phyloP scores from a whole-genome alignment of 2,113 vertebrate genomes.

The Apodemus sylvaticus region DNA sequence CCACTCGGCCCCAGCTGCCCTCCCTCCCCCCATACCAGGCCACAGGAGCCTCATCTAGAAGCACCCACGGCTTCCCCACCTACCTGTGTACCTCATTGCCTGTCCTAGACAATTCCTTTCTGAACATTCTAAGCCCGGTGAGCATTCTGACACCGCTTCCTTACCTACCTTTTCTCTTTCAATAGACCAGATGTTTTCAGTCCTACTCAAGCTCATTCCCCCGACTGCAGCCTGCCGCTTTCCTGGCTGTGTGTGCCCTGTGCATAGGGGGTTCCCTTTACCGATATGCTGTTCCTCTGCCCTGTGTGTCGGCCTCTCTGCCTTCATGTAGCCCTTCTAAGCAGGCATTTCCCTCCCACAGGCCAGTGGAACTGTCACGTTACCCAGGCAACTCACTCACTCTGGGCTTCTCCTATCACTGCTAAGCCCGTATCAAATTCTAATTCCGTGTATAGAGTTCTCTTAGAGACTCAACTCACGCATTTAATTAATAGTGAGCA shows the following conservation, averaged over 20 bases:
- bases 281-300: neutral
- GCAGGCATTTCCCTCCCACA: neutral
- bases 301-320: neutral
- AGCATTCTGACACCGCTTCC: neutral
- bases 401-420: neutral
- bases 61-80: neutral
- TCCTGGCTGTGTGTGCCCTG: neutral
- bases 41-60: neutral
- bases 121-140: neutral
- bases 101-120: neutral
- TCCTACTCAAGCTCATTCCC: too few relatives aligned
- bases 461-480: neutral
- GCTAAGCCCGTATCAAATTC: neutral
- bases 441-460: neutral
- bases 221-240: neutral
- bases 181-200: neutral
- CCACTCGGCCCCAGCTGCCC: neutral
- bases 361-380: neutral
- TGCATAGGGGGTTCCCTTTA: neutral
- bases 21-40: neutral
- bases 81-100: neutral
- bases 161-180: neutral
- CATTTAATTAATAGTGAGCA: neutral
- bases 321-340: neutral
- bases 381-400: neutral